Evolutionary conservation across 2,888 invertebrate species (phyloP), one percentile per base, ranked within the genome.

Genomic region (Axea sp.): DNA sequence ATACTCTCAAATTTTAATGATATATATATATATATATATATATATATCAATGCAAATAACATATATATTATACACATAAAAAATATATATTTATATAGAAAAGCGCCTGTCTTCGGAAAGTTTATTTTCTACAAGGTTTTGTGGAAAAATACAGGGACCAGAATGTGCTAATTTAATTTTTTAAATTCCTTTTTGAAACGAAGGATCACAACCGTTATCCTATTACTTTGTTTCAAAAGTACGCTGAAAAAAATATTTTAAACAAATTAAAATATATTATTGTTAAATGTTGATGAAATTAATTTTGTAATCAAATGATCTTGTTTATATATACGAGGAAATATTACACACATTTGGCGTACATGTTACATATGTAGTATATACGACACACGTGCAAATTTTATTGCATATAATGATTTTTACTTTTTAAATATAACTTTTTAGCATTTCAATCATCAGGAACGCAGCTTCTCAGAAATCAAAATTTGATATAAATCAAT

Each of bases 91-190:
- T 59, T 72, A 72, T 65, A 60, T 60, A 55, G 30, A 69, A 28
- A 31, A 43, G 31, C 28, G 45, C 30, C 45, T 41, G 45, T 30
- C 33, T 41, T 45, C 49, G 11, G 22, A 57, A 57, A 71, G 12
- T 60, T 24, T 39, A 62, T 55, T 55, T 62, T 45, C 28, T 53
- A 53, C 37, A 26, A 51, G 49, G 65, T 51, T 60, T 73, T 51
- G 73, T 60, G 73, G 60, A 67, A 47, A 45, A 59, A 59, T 51
- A 55, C 55, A 73, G 65, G 73, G 73, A 67, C 73, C 73, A 73
- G 73, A 60, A 39, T 47, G 55, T 47, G 45, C 53, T 53, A 45
- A 41, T 39, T 47, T 45, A 43, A 60, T 28, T 19, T 47, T 60
- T 33, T 37, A 24, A 43, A 60, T 28, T 19, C 39, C 57, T 33